Percentiles rank a stretch among this genome's conserved stretches.
Evolutionary conservation across 2,888 invertebrate genomes (phyloP).

Genomic region (Sympetrum striolatum): DNA sequence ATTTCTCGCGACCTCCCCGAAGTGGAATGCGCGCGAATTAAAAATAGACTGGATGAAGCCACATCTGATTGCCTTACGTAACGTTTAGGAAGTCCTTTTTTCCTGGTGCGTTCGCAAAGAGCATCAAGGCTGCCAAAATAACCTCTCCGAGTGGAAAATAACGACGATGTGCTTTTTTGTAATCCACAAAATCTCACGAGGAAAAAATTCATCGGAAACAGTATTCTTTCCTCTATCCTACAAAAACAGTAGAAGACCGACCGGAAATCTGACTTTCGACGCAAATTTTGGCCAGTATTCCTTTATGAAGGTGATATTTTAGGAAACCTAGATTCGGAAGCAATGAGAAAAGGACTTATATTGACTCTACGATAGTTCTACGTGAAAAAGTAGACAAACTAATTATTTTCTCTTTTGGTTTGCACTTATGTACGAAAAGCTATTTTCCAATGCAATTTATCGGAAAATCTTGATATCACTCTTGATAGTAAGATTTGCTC

Average conservation of each 20-base stretch:
- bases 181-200: not conserved
- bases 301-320: too few species aligned
- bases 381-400: too few species aligned
- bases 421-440: too few species aligned
- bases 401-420: too few species aligned
- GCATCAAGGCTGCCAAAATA: slow-evolving; percentile 3
- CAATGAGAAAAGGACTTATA: too few species aligned
- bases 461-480: too few species aligned
- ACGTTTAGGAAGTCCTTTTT: not conserved
- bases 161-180: not conserved
- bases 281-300: too few species aligned
- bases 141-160: not conserved
- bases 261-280: not conserved
- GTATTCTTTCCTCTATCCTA: not conserved
- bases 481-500: too few species aligned
- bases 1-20: not conserved
- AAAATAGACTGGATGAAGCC: not conserved
- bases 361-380: too few species aligned
- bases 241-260: not conserved
- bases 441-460: too few species aligned
- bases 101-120: not conserved
- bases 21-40: not conserved
- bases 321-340: too few species aligned
- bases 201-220: not conserved
- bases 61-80: not conserved